These are phyloP conservation scores for Oxyruncus cristatus DNA, from an alignment of 2,113 vertebrate genomes.

Conservation along the genomic window DNA sequence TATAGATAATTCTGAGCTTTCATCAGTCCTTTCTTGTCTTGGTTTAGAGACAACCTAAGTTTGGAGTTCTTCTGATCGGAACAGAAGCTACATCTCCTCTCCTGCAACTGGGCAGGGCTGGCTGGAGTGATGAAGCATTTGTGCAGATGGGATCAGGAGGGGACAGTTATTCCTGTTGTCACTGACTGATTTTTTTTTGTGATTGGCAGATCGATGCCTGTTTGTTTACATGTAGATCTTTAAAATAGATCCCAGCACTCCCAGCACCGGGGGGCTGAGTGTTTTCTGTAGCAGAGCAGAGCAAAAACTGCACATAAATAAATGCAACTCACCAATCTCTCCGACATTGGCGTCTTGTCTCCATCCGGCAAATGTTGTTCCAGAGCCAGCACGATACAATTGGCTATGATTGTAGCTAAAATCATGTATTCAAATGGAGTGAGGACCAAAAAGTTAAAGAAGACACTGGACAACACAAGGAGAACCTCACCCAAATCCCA, in stretches of 20 bases:
- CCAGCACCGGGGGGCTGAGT: not conserved
- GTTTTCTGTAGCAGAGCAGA: not conserved
- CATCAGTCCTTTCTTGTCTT: not conserved
- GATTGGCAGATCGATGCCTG: not conserved
- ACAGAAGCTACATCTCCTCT: not conserved
- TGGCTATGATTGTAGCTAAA: slow-evolving; percentile 96
- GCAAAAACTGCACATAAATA: not conserved
- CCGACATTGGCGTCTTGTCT: slow-evolving; percentile 97
- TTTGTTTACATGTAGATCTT: not conserved
- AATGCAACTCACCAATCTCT: slow-evolving; percentile 87
- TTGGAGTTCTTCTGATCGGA: not conserved
- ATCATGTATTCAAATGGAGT: slow-evolving; percentile 99
- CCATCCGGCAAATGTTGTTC: slow-evolving; percentile 92
- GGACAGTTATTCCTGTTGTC: not conserved
- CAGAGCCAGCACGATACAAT: slow-evolving; percentile 96
- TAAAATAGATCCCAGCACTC: not conserved
- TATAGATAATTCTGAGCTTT: not conserved
- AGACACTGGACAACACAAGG: not conserved
- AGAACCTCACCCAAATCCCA: not conserved
- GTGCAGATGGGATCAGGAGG: not conserved
- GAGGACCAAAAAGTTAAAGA: slow-evolving; percentile 76
- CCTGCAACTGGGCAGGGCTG: not conserved
- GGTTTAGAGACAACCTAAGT: not conserved
- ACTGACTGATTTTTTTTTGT: not conserved
- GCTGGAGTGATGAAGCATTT: slow-evolving; percentile 14